phyloP scores from a whole-genome alignment of 37 sponge, comb jelly and placozoan species.

The Lycopodina hypogea region DNA sequence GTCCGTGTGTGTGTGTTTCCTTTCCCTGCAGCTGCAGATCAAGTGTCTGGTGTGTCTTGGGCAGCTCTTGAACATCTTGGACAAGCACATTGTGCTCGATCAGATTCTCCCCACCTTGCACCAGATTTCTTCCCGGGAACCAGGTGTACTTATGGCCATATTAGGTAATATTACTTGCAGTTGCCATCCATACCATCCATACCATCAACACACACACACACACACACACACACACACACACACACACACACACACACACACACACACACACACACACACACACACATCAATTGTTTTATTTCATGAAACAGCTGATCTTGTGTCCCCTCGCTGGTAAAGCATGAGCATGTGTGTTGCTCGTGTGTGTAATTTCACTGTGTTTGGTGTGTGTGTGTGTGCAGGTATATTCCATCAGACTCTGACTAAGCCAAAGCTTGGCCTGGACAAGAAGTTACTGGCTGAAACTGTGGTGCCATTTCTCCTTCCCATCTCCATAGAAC shows the following conservation, averaged over 20 bases:
- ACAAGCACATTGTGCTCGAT: constrained; percentile 70
- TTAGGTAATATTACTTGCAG: too few species aligned
- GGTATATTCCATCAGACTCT: constrained; percentile 67
- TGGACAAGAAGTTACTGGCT: constrained; percentile 64
- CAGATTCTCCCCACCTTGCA: constrained; percentile 57
- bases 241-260: background rate
- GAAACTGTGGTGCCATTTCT: constrained; percentile 60
- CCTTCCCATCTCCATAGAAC: constrained; percentile 62
- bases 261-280: background rate
- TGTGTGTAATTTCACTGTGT: too few species aligned
- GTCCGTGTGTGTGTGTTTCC: background rate
- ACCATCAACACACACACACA: background rate
- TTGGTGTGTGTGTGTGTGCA: background rate
- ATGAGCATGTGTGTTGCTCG: too few species aligned
- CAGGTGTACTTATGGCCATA: constrained; percentile 85
- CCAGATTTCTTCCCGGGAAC: constrained; percentile 60
- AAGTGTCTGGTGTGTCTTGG: constrained; percentile 74
- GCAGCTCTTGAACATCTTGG: constrained; percentile 65
- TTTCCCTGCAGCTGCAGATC: constrained; percentile 44
- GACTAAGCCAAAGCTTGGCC: constrained; percentile 53
- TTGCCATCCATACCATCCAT: background rate
- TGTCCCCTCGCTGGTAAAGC: too few species aligned
- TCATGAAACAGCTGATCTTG: too few species aligned
- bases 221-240: background rate
- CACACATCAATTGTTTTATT: too few species aligned